These are phyloP conservation scores for Pyrochroa serraticornis DNA, from an alignment of 2,888 invertebrate species.

Conservation along the genomic window DNA sequence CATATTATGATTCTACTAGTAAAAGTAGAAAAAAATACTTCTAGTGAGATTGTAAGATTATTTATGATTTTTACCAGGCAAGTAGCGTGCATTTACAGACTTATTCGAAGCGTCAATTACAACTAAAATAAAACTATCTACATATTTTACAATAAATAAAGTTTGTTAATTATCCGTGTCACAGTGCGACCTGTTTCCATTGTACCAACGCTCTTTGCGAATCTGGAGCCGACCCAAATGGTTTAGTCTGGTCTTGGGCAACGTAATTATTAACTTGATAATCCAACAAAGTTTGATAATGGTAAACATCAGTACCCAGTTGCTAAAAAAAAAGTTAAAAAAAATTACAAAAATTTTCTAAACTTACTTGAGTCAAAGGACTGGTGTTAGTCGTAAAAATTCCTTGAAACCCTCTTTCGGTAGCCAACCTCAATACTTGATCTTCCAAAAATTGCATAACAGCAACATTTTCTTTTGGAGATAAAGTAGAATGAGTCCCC, in stretches of 20 bases:
- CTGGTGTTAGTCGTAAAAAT: conserved; percentile 88
- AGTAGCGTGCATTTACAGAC: too few species aligned
- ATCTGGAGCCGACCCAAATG: conserved; percentile 78
- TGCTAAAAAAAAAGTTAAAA: conserved; percentile 66
- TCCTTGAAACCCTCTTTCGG: conserved; percentile 69
- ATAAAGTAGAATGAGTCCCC: conserved; percentile 73
- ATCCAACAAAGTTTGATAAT: conserved; percentile 76
- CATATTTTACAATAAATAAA: background rate
- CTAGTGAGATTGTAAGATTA: too few species aligned
- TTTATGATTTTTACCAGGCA: too few species aligned
- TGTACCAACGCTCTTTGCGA: conserved; percentile 78
- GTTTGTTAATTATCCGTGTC: background rate
- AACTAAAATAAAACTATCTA: too few species aligned
- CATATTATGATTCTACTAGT: too few species aligned
- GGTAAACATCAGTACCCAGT: conserved; percentile 78
- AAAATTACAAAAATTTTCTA: background rate
- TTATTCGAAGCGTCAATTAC: too few species aligned
- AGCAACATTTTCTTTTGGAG: conserved; percentile 76
- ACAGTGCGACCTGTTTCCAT: conserved; percentile 70
- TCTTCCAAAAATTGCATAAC: conserved; percentile 81
- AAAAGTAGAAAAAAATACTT: too few species aligned
- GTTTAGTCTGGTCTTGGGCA: conserved; percentile 72
- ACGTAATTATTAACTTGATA: conserved; percentile 83
- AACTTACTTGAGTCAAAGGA: conserved; percentile 80
- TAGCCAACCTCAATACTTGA: conserved; percentile 72